Percentiles rank a stretch among this genome's conserved stretches.
Conservation (phyloP, 1,140 invertebrate species). For the Microvelia longipes region DNA sequence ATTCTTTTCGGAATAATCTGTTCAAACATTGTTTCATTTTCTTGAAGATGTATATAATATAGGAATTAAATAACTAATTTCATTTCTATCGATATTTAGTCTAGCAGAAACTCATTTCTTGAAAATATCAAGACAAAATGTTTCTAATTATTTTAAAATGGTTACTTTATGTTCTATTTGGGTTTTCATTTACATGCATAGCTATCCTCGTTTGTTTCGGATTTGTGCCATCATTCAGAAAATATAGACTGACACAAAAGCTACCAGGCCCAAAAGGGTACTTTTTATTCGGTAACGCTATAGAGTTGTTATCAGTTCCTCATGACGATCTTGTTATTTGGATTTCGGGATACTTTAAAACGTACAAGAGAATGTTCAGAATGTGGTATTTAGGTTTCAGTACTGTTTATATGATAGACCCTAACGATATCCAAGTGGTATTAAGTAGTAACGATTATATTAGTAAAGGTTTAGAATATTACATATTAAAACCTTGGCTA, state of each 20-base stretch:
- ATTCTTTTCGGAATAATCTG: no score
- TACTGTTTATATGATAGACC: neutral
- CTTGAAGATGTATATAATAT: no score
- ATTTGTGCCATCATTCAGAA: neutral
- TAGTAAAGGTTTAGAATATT: neutral
- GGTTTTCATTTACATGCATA: no score
- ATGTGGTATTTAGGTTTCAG: neutral
- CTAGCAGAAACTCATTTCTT: no score
- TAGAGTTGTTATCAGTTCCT: neutral
- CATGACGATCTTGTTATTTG: neutral
- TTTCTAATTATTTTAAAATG: no score
- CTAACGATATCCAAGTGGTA: neutral
- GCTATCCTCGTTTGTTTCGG: no score
- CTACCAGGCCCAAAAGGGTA: neutral
- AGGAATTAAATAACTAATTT: no score
- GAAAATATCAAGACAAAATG: no score
- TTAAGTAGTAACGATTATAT: neutral
- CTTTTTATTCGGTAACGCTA: neutral
- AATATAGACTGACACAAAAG: neutral
- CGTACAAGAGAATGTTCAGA: neutral
- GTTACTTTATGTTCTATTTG: no score
- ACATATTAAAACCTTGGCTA: constrained; percentile 5
- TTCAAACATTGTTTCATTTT: no score
- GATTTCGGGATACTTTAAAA: neutral
- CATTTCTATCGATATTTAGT: no score